Evolutionary conservation across 1,140 invertebrate species (phyloP).

Genomic region (Ostrea denselamellosa): DNA sequence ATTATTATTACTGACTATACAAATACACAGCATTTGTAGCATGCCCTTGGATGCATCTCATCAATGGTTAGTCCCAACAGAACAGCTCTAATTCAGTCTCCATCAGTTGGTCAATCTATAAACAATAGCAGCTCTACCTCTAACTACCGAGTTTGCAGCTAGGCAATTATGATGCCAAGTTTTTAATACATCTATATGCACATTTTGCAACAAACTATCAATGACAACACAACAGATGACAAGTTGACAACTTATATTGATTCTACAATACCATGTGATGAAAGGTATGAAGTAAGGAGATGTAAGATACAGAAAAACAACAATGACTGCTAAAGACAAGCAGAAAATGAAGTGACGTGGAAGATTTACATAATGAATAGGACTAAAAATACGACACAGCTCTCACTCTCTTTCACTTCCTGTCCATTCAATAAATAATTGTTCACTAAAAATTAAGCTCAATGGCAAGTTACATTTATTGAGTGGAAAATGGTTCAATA

Average conservation of each 20-base stretch:
- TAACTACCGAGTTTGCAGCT: too few relatives aligned
- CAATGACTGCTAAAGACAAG: background rate
- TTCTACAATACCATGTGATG: background rate
- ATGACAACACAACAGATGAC: background rate
- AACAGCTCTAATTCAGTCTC: too few relatives aligned
- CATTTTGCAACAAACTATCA: background rate
- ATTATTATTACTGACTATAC: too few relatives aligned
- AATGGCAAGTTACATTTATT: too few relatives aligned
- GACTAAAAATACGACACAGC: background rate
- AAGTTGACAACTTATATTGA: background rate
- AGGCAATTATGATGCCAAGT: too few relatives aligned
- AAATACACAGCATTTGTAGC: too few relatives aligned
- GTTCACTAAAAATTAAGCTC: background rate
- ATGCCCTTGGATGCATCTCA: too few relatives aligned
- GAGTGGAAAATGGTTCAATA: too few relatives aligned
- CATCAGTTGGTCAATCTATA: too few relatives aligned
- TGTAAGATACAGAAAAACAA: background rate
- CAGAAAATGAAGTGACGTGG: background rate
- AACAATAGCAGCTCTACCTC: too few relatives aligned
- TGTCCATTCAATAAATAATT: background rate
- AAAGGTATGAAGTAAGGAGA: constrained; percentile 7
- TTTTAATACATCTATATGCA: too few relatives aligned
- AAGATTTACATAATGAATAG: background rate
- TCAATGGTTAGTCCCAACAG: too few relatives aligned
- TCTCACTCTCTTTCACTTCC: background rate